Evolutionary conservation across 2,888 invertebrate species (phyloP).

Genomic region (Rhodophaea formosa): DNA sequence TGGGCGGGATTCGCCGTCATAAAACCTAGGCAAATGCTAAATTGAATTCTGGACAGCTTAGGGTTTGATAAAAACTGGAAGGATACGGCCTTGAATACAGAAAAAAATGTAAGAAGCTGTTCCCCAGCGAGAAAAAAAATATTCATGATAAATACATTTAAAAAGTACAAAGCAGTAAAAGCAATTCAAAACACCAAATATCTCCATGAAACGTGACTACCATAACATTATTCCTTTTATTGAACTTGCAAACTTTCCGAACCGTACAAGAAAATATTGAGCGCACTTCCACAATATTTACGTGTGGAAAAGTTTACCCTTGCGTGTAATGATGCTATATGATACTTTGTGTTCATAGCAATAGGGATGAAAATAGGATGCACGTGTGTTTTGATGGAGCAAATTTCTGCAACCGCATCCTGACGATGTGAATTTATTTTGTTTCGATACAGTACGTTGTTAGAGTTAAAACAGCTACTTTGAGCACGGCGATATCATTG

Average conservation of each 20-base stretch:
- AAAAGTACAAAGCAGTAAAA: not conserved
- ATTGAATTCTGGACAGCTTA: no score
- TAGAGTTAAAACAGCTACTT: conserved; percentile 7
- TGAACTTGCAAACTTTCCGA: conserved; percentile 21
- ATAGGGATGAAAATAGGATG: not conserved
- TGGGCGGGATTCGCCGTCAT: no score
- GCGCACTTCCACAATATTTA: conserved; percentile 25
- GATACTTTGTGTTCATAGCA: not conserved
- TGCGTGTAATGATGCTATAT: not conserved
- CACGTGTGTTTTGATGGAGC: not conserved
- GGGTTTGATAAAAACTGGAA: no score
- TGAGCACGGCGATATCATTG: not conserved
- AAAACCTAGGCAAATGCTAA: no score
- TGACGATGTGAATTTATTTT: conserved; percentile 9
- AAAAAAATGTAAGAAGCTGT: no score
- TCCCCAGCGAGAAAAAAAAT: not conserved
- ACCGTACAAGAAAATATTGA: conserved; percentile 25
- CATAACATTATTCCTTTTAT: conserved; percentile 24
- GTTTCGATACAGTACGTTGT: conserved; percentile 10
- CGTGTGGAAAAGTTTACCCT: conserved; percentile 12
- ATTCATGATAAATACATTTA: not conserved
- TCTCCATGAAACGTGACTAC: conserved; percentile 18
- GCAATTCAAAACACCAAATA: conserved; percentile 12
- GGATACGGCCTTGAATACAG: no score
- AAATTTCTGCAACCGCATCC: conserved; percentile 8